Base-by-base conservation (phyloP, 1,140 invertebrate species). In the Drosophila fuyamai region DNA sequence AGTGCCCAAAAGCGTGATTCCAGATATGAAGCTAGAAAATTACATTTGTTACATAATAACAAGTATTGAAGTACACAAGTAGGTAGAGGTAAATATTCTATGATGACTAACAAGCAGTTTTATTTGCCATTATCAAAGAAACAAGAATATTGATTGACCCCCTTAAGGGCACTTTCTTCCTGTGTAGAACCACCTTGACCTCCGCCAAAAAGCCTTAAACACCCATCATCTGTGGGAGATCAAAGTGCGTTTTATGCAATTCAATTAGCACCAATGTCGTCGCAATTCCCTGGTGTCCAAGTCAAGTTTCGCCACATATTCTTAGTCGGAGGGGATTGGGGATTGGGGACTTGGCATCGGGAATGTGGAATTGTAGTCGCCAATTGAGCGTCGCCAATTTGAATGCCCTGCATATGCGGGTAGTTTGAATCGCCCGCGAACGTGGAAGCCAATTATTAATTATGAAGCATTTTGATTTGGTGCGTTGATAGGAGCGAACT, bases 1-100 rank as follows among this genome's bases (percentile, higher is more conserved):
- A 9, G 94, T 97, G 0, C 97, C 92, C 47, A 95, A 76, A 35
- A 95, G 76, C 0, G 94, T 95, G 66, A 95, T 95, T 32, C 94
- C 95, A 83, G 94, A 95, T 78, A 95, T 94, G 56, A 94, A 95
- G 92, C 95, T 95, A 38, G 7, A 41, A 51, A 35, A 2, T 7
- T 5, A 32, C 14, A 18, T 14, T 38, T 12, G 2, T 13, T 13
- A 38, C 4, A 38, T 12, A 12, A 0, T 23, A 0, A 38, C 9
- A 10, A 9, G 13, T 10, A 38, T 38, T 32, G 2, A 32, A 32
- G 29, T 8, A 32, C 29, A 8, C 2, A 38, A 38, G 9, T 38
- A 12, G 23, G 23, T 23, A 4, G 4, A 4, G 23, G 23, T 23
- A 23, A 23, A 23, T 23, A 23, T 23, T 18, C 2, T 23, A 4